A percentile compares a stretch with the other conserved stretches of the same genome.
Conservation (phyloP, 2,113 vertebrate genomes). For the Sceloporus undulatus region DNA sequence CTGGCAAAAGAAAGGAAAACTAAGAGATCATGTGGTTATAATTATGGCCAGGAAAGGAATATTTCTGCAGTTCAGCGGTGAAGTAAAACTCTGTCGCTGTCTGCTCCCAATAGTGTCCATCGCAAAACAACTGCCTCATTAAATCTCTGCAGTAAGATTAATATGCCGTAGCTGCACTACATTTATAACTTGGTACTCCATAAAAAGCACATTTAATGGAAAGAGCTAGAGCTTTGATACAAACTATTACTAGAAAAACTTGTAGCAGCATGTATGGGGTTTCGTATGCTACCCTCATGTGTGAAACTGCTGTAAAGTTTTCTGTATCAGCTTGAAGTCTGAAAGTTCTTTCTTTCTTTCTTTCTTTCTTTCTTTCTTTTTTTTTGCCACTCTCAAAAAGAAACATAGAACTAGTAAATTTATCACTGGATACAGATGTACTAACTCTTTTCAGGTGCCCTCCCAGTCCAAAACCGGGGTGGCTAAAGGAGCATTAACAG, state of each 20-base stretch:
- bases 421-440: neutral
- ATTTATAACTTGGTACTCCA: slow-evolving; percentile 89
- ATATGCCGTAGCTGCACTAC: slow-evolving; percentile 88
- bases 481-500: neutral
- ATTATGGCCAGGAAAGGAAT: slow-evolving; percentile 92
- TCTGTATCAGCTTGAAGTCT: neutral
- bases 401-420: neutral
- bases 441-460: neutral
- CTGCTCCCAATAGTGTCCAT: slow-evolving; percentile 89
- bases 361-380: too few relatives aligned
- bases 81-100: slow-evolving; percentile 91
- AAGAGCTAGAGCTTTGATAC: slow-evolving; percentile 84
- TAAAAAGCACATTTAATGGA: slow-evolving; percentile 87
- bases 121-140: slow-evolving; percentile 96
- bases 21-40: slow-evolving; percentile 92
- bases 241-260: slow-evolving; percentile 87
- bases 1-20: slow-evolving; percentile 83
- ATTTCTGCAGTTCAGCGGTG: slow-evolving; percentile 88
- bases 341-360: neutral
- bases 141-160: slow-evolving; percentile 91
- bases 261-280: slow-evolving; percentile 73
- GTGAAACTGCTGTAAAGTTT: slow-evolving; percentile 60
- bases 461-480: neutral
- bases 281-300: slow-evolving; percentile 58
- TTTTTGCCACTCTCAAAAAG: neutral